Base-by-base conservation (phyloP, 2,797 vertebrate species). In the Prionace glauca region DNA sequence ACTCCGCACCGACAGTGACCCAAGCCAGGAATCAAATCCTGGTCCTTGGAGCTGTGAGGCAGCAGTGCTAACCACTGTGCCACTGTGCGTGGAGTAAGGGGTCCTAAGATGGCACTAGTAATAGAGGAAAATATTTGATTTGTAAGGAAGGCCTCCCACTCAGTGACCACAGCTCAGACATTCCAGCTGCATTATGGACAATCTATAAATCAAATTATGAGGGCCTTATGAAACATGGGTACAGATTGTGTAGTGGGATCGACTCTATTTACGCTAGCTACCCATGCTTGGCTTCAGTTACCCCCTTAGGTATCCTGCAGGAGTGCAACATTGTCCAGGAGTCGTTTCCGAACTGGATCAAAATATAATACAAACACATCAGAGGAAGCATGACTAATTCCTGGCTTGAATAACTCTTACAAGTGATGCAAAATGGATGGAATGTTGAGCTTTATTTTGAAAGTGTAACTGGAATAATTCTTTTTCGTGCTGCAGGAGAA, bases 401-500 rank as follows among this genome's bases (percentile, higher is more conserved):
- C 11, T 92, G 32, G 41, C 62, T 24, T 92, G 90, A 65, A 2
- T 69, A 92, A 36, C n/a, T 67, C 62, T 20, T 92, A 41, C n/a
- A 41, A 11, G 11, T 69, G 24, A 92, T 92, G 62, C n/a, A 12
- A 69, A 67, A 92, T 2, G n/a, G 20, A 67, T 69, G 20, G 90
- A 9, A 67, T 67, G 10, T 41, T 24, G 90, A 92, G n/a, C 87
- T 69, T 72, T 29, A 9, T 12, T 77, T 74, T 74, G 93, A n/a
- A 95, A 77, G 26, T 95, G 72, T 26, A 32, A 45, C 7, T 69
- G 50, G 69, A 74, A 56, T 56, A 0, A 50, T 74, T 95, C 18
- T 77, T 74, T 74, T 56, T 67, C 62, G 14, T 77, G 22, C 29
- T 95, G 20, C 56, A 99, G 99, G 99, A 96, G 99, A 99, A 96